Evolutionary conservation across 1,140 invertebrate genomes (phyloP), one percentile per base, ranked within the genome.

Genomic region (Neodiprion pinetum): DNA sequence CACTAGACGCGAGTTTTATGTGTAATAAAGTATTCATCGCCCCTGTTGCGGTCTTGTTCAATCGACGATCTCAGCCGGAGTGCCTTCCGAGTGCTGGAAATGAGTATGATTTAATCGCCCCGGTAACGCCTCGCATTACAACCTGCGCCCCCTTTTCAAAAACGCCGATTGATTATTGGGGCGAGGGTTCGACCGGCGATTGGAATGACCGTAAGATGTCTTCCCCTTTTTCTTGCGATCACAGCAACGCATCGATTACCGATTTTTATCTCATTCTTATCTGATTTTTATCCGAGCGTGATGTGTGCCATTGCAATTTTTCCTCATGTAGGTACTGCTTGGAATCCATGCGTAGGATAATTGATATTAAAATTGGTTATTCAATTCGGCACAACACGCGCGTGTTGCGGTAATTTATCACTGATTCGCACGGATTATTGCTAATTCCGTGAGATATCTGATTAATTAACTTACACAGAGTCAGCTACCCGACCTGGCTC

Each of bases 391-490:
- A 40, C 28, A 40, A 14, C 61, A 17, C 61, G 17, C 61, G 61
- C 7, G 7, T 14, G 12, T 14, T 14, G 0, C 61, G 7, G 70
- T 40, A n/a, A 69, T 69, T 76, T 81, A 79, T 74, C 72, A 71
- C 76, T 81, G 81, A 85, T 83, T 78, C 80, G 84, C 80, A 77
- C 80, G 76, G 78, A 72, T 75, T 77, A 76, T 75, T 77, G 81
- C 80, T 87, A 86, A 87, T 88, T 87, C 83, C 81, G 77, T 21
- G 73, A 79, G 84, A 85, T 88, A 88, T 88, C 88, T 87, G 86
- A 88, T 87, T 87, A 87, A 89, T 88, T 87, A 88, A 87, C 85
- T 81, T 68, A 50, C 73, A 61, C 53, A 61, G 53, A 61, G 53
- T 61, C 53, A 61, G 53, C 53, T 61, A 9, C 53, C 5, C 9